Evolutionary conservation across 2,797 vertebrate genomes (phyloP), one percentile per base, ranked within the genome.

Genomic region (Rhynchonycteris naso): DNA sequence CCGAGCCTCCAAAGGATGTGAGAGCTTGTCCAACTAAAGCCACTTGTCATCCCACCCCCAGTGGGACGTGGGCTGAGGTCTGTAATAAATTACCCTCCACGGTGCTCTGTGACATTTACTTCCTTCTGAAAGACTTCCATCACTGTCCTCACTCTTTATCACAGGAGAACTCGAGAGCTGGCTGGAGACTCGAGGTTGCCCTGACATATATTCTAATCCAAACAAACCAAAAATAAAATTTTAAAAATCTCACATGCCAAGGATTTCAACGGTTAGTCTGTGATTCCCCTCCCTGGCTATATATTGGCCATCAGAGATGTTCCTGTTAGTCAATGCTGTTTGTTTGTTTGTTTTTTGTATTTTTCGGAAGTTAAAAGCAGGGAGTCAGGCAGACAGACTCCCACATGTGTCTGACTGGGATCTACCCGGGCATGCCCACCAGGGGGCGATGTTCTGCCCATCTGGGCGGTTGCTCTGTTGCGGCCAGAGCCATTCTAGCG

Each of bases 221-320:
- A 52, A 72, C 22, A 11, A 43, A 43, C 43, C 43, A 43, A 43
- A 43, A 43, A 43, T 43, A 43, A 43, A 43, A n/a, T n/a, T n/a
- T n/a, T n/a, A 4, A 66, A 76, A n/a, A 33, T 10, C 28, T n/a
- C 14, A 19, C 6, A 3, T 5, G 16, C n/a, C 22, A 59, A 1
- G 24, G 9, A 50, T 30, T 43, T 5, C 75, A 43, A 8, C 4
- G 16, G 63, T 1, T 3, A n/a, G 22, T 28, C 50, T 52, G 3
- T 0, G 3, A 43, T 4, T n/a, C 52, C 28, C n/a, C 4, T 28
- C 12, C 33, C 1, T 0, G 18, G 63, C 35, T 16, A 9, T 2
- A 1, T 4, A 5, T 43, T 7, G 8, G 43, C 43, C 71, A 5
- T 6, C 22, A 3, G 14, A 50, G 66, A 52, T 52, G 71, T 5